Evolutionary conservation across 2,113 vertebrate genomes (phyloP).

Genomic region (Pontoporia blainvillei): DNA sequence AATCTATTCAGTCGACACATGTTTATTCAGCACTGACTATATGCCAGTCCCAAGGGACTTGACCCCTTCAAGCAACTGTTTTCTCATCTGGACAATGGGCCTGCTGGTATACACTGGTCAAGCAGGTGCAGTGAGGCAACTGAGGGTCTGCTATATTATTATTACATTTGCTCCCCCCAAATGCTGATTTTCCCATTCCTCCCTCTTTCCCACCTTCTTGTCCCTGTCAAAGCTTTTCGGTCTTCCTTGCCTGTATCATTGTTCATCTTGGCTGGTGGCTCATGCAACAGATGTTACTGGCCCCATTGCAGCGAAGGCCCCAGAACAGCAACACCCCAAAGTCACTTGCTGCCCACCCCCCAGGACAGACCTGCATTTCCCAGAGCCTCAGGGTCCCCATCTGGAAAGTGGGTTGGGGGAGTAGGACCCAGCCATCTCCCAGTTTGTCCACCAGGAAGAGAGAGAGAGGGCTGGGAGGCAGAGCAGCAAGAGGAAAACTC

Average conservation of each 20-base stretch:
- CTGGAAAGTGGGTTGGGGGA: not conserved
- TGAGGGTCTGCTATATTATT: not conserved
- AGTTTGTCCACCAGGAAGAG: not conserved
- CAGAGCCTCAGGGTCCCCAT: not conserved
- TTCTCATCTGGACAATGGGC: not conserved
- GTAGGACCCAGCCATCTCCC: not conserved
- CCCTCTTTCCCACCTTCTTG: not conserved
- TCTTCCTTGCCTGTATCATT: not conserved
- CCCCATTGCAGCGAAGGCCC: not conserved
- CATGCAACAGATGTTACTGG: not conserved
- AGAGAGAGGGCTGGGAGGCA: not conserved
- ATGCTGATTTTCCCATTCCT: not conserved
- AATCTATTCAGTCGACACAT: not conserved
- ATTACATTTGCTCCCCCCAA: not conserved
- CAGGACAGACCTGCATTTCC: not conserved
- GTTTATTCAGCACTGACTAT: not conserved
- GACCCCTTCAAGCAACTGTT: not conserved
- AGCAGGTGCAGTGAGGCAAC: not conserved
- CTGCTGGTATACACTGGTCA: rapidly evolving
- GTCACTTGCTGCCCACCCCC: not conserved
- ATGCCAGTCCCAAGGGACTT: not conserved
- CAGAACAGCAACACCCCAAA: not conserved
- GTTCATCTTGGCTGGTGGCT: not conserved
- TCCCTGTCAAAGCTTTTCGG: not conserved
- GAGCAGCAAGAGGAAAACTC: not conserved